Conservation (phyloP, 1,140 invertebrate genomes). For the Acromyrmex charruanus region DNA sequence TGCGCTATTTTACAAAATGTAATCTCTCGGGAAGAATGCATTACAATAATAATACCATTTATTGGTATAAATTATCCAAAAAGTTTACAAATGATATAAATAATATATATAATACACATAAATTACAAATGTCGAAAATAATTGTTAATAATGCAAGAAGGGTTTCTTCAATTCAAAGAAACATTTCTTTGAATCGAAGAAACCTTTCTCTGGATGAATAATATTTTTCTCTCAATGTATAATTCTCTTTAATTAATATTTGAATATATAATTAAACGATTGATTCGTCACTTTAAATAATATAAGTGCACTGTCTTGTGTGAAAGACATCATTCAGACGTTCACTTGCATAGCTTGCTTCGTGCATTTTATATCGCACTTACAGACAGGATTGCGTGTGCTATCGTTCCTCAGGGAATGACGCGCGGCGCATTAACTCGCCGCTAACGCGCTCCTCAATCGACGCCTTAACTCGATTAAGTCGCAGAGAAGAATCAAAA, state of each 20-base stretch:
- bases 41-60: neutral
- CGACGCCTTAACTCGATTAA: slow-evolving; percentile 70
- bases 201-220: too few species aligned
- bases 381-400: slow-evolving; percentile 3
- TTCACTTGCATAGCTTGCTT: neutral
- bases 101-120: neutral
- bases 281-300: too few species aligned
- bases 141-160: neutral
- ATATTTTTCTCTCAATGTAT: too few species aligned
- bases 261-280: too few species aligned
- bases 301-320: neutral
- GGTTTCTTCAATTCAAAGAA: too few species aligned
- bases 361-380: slow-evolving; percentile 8
- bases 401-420: slow-evolving; percentile 33
- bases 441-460: slow-evolving; percentile 61
- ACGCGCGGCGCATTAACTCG: slow-evolving; percentile 56
- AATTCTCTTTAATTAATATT: too few species aligned
- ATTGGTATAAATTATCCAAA: neutral
- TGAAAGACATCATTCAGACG: neutral
- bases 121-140: neutral
- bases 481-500: slow-evolving; percentile 63
- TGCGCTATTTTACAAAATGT: neutral
- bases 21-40: neutral
- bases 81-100: neutral
- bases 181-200: too few species aligned